A percentile compares a stretch with the other conserved stretches of the same genome.
phyloP scores from a whole-genome alignment of 2,113 vertebrate genomes.

The Centrocercus urophasianus region DNA sequence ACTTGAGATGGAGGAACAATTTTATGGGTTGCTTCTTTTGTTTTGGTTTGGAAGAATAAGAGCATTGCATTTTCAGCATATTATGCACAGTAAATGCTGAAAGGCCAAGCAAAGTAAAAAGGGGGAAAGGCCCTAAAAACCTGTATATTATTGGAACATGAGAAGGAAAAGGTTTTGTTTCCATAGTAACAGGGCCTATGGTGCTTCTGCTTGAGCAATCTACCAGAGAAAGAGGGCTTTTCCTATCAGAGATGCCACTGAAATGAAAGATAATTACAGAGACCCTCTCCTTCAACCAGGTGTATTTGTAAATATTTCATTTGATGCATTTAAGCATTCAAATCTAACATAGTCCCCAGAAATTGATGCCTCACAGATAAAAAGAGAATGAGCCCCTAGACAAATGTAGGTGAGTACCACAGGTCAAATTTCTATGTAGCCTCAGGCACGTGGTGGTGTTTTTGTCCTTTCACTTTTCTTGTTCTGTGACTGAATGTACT shows the following conservation, averaged over 20 bases:
- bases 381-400: neutral
- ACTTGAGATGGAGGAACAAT: neutral
- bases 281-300: neutral
- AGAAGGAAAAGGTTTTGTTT: constrained; percentile 71
- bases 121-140: constrained; percentile 27
- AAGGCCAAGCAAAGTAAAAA: constrained; percentile 56
- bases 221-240: constrained; percentile 66
- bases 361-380: neutral
- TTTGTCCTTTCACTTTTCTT: neutral
- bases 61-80: neutral
- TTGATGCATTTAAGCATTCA: constrained; percentile 45
- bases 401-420: neutral
- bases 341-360: neutral
- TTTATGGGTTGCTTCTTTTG: neutral
- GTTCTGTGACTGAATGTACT: neutral
- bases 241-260: constrained; percentile 56
- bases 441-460: neutral
- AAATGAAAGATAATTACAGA: constrained; percentile 70
- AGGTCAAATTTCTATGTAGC: neutral
- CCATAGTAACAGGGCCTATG: constrained; percentile 74
- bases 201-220: constrained; percentile 67
- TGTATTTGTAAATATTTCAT: constrained; percentile 51
- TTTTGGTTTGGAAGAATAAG: constrained; percentile 17
- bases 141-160: constrained; percentile 64
- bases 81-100: constrained; percentile 44